phyloP scores from a whole-genome alignment of 2,888 invertebrate genomes.

The Celastrina argiolus region DNA sequence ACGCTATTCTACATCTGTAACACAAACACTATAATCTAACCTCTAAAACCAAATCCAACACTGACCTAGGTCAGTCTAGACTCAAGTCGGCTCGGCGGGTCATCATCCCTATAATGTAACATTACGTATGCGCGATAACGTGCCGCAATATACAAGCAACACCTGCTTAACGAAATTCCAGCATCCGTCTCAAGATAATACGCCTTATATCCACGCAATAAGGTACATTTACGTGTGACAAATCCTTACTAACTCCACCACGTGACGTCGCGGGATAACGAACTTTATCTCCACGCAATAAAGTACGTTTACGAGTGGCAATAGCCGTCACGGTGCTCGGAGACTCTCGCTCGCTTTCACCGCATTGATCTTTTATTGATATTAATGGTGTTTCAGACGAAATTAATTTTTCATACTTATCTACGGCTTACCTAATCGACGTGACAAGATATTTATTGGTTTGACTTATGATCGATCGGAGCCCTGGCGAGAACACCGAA shows the following conservation, averaged over 20 bases:
- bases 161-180: conserved; percentile 1
- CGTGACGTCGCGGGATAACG: neutral
- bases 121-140: conserved; percentile 6
- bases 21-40: neutral
- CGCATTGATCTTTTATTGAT: conserved; percentile 18
- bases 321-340: neutral
- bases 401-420: conserved; percentile 13
- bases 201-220: neutral
- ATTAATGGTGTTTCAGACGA: conserved; percentile 14
- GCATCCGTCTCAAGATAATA: neutral
- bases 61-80: neutral
- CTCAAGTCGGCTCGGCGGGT: too few species aligned
- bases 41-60: neutral
- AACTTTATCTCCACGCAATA: neutral
- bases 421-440: neutral
- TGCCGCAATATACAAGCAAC: conserved; percentile 9
- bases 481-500: neutral
- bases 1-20: too few species aligned
- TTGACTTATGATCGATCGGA: neutral
- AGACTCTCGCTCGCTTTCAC: conserved; percentile 16
- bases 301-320: neutral
- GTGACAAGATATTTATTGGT: conserved; percentile 1
- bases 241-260: neutral
- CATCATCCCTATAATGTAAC: conserved; percentile 10
- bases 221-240: neutral